Evolutionary conservation across 2,797 vertebrate genomes (phyloP).

Genomic region (Microctenopoma stevenorrisi): DNA sequence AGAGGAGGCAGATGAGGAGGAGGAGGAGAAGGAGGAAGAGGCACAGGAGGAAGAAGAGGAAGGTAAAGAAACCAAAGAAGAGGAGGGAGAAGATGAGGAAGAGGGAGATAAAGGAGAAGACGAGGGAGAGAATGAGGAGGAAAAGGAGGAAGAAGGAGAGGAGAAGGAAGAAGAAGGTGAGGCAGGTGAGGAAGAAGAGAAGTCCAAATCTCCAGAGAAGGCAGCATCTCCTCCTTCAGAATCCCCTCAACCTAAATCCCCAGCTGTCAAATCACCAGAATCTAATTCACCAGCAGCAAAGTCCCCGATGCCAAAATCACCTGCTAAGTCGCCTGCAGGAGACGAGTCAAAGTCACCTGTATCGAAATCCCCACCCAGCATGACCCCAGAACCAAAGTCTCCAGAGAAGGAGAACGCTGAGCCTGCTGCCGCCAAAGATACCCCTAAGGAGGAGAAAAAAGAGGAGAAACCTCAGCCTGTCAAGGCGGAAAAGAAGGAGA

Average conservation of each 20-base stretch:
- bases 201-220: conserved; percentile 70
- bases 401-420: conserved; percentile 76
- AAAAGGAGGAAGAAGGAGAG: conserved; percentile 50
- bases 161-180: conserved; percentile 39
- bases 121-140: conserved; percentile 29
- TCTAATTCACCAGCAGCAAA: conserved; percentile 69
- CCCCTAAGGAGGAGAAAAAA: conserved; percentile 68
- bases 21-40: conserved; percentile 63
- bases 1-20: conserved; percentile 90
- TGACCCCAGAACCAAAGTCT: conserved; percentile 73
- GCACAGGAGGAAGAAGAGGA: conserved; percentile 41
- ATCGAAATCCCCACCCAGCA: conserved; percentile 67
- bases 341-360: conserved; percentile 70
- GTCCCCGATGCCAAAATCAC: conserved; percentile 71
- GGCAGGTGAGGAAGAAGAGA: conserved; percentile 52
- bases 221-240: conserved; percentile 60
- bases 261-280: conserved; percentile 65
- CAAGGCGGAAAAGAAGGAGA: conserved; percentile 73
- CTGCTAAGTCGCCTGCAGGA: conserved; percentile 61
- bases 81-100: conserved; percentile 23
- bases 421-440: conserved; percentile 65
- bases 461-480: conserved; percentile 62
- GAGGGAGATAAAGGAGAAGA: conserved; percentile 33
- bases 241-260: conserved; percentile 69
- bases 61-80: conserved; percentile 21